Conservation (phyloP, 2,113 vertebrate species). For the Pedetes capensis region DNA sequence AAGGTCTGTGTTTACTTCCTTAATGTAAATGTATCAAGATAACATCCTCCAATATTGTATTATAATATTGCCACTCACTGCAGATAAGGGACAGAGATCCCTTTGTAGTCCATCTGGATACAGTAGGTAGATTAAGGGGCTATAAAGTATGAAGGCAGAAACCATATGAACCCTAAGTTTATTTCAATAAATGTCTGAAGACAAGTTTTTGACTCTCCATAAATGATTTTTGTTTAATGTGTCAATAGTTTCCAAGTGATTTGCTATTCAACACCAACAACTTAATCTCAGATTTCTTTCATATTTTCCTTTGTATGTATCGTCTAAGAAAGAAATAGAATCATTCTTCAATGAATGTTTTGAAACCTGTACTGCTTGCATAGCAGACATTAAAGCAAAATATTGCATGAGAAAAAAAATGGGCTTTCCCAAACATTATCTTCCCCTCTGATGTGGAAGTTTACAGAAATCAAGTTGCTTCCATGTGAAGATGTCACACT, state of each 20-base stretch:
- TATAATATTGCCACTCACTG: slow-evolving; percentile 59
- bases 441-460: background rate
- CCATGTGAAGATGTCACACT: background rate
- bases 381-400: slow-evolving; percentile 45
- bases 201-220: slow-evolving; percentile 4
- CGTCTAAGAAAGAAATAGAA: background rate
- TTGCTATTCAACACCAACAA: background rate
- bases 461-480: background rate
- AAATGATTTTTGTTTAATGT: slow-evolving; percentile 27
- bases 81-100: slow-evolving; percentile 76
- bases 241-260: slow-evolving; percentile 9
- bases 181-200: background rate
- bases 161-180: background rate
- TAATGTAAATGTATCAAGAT: slow-evolving; percentile 73
- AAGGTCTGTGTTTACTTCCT: slow-evolving; percentile 77
- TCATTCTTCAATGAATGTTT: background rate
- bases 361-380: background rate
- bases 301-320: background rate
- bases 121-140: slow-evolving; percentile 57
- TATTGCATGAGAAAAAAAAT: slow-evolving; percentile 52
- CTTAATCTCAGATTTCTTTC: slow-evolving; percentile 38
- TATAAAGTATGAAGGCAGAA: slow-evolving; percentile 43
- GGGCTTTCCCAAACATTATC: slow-evolving; percentile 61
- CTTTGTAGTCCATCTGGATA: slow-evolving; percentile 26
- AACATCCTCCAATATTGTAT: slow-evolving; percentile 46